Base-by-base conservation (phyloP, 2,888 invertebrate genomes). In the Archips xylosteana region DNA sequence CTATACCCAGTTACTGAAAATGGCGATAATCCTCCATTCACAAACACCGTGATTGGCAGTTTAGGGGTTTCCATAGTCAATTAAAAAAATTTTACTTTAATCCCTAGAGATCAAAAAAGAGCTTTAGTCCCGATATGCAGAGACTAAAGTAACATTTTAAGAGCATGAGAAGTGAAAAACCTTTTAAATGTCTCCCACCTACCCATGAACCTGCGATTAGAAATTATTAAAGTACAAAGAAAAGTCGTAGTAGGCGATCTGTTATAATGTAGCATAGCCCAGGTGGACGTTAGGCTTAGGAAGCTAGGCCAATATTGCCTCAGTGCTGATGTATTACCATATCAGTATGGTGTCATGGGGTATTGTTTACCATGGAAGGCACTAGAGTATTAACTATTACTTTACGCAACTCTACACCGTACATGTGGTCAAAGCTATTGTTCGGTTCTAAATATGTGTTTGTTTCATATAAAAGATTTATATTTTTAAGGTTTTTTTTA, bases 331-430 rank as follows among this genome's bases (percentile, higher is more conserved):
- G 75, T 77, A 76, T 79, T 76, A 76, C 83, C 81, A 78, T 83
- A 81, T 77, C 75, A 77, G 78, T 71, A 75, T 78, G 76, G 78
- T 75, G 78, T 82, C 81, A 84, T 81, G 78, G 75, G 57, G 76
- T 75, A 86, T 85, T 85, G 84, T 85, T 77, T 78, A 80, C 76
- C 64, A 80, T 83, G 78, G 81, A 86, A 83, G 85, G 84, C 54
- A 65, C 57, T 63, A 68, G 64, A 39, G 63, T 59, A 64, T 73
- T 47, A 68, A 49, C 57, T 45, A 59, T 63, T 2, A 23, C 10
- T 71, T 73, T 69, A 64, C 39, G 63, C 42, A 69, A 69, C 49
- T 49, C 49, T 49, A 6, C 5, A 10, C 5, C 23, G 4, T 36
- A 6, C 6, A 9, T 61, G 36, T 36, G n/a, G 34, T 34, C 34